Evolutionary conservation across 2,113 vertebrate species (phyloP).

Genomic region (Xiphophorus hellerii): DNA sequence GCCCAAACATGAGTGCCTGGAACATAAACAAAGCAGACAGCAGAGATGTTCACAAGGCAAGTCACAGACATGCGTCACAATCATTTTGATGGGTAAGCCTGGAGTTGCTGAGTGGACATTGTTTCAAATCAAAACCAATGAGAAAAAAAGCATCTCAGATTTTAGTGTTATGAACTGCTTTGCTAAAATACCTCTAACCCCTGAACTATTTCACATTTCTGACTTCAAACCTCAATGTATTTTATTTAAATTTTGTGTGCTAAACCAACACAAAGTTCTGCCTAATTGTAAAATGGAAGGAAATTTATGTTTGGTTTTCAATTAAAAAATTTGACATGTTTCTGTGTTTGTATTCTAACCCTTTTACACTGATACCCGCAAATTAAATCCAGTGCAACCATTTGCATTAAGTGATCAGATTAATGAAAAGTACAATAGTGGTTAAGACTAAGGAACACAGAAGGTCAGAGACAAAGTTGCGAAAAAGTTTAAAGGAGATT

Average conservation of each 20-base stretch:
- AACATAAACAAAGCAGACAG: constrained; percentile 37
- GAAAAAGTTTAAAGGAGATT: too few relatives aligned
- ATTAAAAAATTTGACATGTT: too few relatives aligned
- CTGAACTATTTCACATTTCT: neutral
- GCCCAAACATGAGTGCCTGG: constrained; percentile 39
- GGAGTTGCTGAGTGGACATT: neutral
- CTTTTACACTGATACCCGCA: too few relatives aligned
- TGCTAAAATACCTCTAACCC: neutral
- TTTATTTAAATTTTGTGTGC: neutral
- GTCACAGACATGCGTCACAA: neutral
- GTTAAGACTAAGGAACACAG: too few relatives aligned
- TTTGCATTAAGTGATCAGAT: too few relatives aligned
- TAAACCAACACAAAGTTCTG: too few relatives aligned
- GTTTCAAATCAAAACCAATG: neutral
- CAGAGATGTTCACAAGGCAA: constrained; percentile 26
- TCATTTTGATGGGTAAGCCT: neutral
- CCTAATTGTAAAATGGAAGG: too few relatives aligned
- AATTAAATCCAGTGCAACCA: too few relatives aligned
- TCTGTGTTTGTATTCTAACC: too few relatives aligned
- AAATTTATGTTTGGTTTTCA: too few relatives aligned
- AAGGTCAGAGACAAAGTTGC: too few relatives aligned
- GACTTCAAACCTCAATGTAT: neutral
- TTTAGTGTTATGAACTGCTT: neutral
- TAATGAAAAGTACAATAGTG: too few relatives aligned
- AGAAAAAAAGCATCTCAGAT: neutral